Evolutionary conservation across 2,888 invertebrate species (phyloP).

Genomic region (Heliconius charithonia): DNA sequence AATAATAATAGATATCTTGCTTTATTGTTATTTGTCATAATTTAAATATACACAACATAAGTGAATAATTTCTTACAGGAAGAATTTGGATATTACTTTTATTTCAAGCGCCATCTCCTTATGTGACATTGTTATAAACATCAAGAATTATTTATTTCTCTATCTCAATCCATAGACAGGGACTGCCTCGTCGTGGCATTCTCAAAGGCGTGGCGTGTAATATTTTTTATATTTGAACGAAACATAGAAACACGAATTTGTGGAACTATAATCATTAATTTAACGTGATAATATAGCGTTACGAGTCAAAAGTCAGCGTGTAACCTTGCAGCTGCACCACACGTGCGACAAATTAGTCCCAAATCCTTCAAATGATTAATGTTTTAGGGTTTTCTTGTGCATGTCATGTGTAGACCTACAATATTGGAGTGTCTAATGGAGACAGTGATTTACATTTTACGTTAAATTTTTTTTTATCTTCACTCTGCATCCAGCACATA

Average conservation of each 20-base stretch:
- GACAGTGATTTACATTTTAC: neutral
- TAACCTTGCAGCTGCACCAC: constrained; percentile 70
- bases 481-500: neutral
- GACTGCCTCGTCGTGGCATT: no score
- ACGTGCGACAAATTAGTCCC: constrained; percentile 65
- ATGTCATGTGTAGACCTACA: constrained; percentile 29
- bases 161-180: no score
- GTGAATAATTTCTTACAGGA: neutral
- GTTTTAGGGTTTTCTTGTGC: constrained; percentile 31
- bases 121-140: neutral
- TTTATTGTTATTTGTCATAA: no score
- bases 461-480: neutral
- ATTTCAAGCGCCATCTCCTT: neutral
- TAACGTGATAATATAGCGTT: constrained; percentile 2
- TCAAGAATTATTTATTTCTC: neutral
- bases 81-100: neutral
- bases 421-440: neutral
- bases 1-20: no score
- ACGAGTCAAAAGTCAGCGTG: constrained; percentile 18
- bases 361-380: constrained; percentile 74
- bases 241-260: neutral
- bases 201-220: no score
- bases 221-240: neutral
- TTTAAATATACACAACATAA: neutral
- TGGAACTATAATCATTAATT: neutral